Base-by-base conservation (phyloP, 2,888 invertebrate genomes). In the Siphonodentalium dalli region DNA sequence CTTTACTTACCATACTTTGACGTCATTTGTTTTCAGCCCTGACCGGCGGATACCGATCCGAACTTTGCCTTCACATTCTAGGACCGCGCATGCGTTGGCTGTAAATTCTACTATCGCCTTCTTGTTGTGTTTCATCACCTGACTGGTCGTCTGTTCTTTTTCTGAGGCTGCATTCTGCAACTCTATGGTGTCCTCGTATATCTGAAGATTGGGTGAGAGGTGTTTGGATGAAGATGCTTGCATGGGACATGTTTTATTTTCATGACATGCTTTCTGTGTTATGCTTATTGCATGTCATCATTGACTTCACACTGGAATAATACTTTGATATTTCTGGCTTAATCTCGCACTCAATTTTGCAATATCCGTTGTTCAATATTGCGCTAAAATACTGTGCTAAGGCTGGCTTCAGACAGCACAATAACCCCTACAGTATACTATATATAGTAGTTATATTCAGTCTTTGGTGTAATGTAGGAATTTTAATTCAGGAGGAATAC, bases 31-130 rank as follows among this genome's bases (percentile, higher is more conserved):
- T 47, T 82, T 69, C 53, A 83, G 81, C 21, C 86, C 86, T 58
- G 82, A 81, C 47, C 86, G 75, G 33, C 79, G 75, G 18, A 86
- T 81, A 15, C 85, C 85, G 38, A 86, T 78, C 6, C 74, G 49
- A 8, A 82, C 80, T 37, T 72, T 68, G n/a, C 79, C 75, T 34
- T 80, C 82, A 58, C 83, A 84, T 72, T 87, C 87, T 64, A 85
- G 75, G 0, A 86, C 85, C 15, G 86, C 84, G 54, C 83, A 82
- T 1, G 84, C 82, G 0, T 85, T 83, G 2, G 86, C 81, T 26
- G 85, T 82, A 69, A 87, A 86, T 70, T 86, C 86, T 6, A 87
- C 65, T 7, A 86, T 77, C 2, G 86, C 82, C 62, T 83, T 82
- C 27, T 69, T 75, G 0, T 72, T 72, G 26, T 77, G 76, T 15